Conservation (phyloP, 2,113 vertebrate genomes). For the Bolborhynchus lineola region DNA sequence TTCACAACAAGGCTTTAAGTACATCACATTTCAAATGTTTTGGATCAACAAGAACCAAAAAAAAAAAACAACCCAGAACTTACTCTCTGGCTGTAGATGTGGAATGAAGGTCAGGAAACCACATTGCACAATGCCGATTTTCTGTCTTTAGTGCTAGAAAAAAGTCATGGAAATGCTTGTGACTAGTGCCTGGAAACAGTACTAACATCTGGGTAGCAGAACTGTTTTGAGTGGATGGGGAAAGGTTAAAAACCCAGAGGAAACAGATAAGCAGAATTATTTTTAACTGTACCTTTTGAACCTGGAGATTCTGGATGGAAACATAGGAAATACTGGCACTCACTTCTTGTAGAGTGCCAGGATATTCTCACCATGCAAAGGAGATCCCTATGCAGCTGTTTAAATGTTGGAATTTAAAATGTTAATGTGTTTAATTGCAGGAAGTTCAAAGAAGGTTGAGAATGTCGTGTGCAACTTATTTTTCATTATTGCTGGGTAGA, state of each 20-base stretch:
- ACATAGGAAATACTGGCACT: background rate
- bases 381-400: background rate
- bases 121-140: background rate
- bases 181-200: background rate
- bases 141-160: background rate
- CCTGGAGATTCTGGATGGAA: background rate
- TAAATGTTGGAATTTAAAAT: conserved; percentile 8
- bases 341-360: background rate
- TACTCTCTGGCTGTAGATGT: background rate
- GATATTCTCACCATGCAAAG: background rate
- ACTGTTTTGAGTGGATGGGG: background rate
- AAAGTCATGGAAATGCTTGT: background rate
- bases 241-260: background rate
- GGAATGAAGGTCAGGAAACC: background rate
- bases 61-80: background rate
- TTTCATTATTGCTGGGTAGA: background rate
- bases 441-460: background rate
- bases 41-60: background rate
- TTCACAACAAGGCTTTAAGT: background rate
- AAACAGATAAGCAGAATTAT: background rate
- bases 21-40: background rate
- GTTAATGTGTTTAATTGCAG: conserved; percentile 10
- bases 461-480: background rate
- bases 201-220: background rate
- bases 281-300: background rate